Conservation (phyloP, 1,140 invertebrate genomes). For the Camponotus floridanus region DNA sequence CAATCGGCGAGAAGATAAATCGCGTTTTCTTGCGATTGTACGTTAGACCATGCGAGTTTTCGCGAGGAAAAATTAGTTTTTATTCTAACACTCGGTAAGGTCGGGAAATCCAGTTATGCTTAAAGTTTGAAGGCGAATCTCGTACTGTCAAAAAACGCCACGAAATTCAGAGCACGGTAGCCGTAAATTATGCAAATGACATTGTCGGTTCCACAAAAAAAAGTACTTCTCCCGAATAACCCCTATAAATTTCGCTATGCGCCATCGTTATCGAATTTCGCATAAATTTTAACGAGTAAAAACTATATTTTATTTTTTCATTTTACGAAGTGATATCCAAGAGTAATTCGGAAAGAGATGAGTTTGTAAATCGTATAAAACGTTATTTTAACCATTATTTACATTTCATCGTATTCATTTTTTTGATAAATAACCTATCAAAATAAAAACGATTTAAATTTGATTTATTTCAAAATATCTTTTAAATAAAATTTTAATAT, state of each 20-base stretch:
- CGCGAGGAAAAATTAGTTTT: neutral
- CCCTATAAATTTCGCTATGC: conserved; percentile 39
- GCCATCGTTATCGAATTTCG: neutral
- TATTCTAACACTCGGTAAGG: neutral
- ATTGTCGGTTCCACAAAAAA: conserved; percentile 5
- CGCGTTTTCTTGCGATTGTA: neutral
- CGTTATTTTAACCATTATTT: neutral
- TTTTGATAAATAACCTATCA: neutral
- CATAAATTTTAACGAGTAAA: conserved; percentile 11
- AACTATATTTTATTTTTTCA: conserved; percentile 5
- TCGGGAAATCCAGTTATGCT: neutral
- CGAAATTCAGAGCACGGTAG: conserved; percentile 18
- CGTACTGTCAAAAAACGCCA: neutral
- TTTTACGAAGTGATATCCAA: neutral
- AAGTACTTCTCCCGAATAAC: neutral
- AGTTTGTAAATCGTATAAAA: conserved; percentile 15
- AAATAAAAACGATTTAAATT: conserved; percentile 3
- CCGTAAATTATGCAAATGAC: conserved; percentile 38
- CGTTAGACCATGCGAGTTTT: neutral
- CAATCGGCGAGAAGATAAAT: conserved; percentile 33
- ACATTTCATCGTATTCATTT: neutral
- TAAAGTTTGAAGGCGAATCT: neutral
- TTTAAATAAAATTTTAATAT: neutral
- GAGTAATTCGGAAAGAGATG: neutral
- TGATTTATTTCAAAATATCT: neutral